Evolutionary conservation across 2,113 vertebrate species (phyloP).

Genomic region (Oreocharis arfaki): DNA sequence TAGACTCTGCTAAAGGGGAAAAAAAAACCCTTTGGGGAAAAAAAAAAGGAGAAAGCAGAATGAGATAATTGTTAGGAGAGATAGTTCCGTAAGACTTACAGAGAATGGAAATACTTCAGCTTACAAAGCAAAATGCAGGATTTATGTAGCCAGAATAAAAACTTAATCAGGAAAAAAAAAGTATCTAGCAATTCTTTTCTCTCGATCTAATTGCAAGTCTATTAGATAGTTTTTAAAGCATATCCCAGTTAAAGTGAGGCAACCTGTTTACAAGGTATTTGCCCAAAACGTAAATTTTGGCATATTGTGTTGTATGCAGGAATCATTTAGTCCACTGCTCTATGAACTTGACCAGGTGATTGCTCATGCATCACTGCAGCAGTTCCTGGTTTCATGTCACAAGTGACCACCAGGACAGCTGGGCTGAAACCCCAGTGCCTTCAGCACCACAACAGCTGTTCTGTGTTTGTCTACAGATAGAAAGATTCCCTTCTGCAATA

Average conservation of each 20-base stretch:
- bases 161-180: background rate
- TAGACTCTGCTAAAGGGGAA: conserved; percentile 22
- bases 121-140: background rate
- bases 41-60: conserved; percentile 39
- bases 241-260: background rate
- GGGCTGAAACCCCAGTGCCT: background rate
- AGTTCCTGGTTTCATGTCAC: background rate
- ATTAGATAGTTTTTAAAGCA: background rate
- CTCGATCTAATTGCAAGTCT: conserved; percentile 6
- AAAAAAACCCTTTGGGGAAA: background rate
- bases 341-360: background rate
- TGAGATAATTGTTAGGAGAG: conserved; percentile 51
- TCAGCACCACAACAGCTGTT: background rate
- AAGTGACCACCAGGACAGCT: background rate
- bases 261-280: conserved; percentile 28
- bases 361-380: background rate
- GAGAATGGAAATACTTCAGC: background rate
- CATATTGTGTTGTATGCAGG: background rate
- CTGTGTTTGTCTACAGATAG: background rate
- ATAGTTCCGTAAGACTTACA: background rate
- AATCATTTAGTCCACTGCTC: background rate
- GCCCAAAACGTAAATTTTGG: conserved; percentile 17
- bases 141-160: background rate
- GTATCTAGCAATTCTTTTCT: background rate
- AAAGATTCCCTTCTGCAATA: background rate